Evolutionary conservation across 2,113 vertebrate species (phyloP).

Genomic region (Sarotherodon lohbergeri): DNA sequence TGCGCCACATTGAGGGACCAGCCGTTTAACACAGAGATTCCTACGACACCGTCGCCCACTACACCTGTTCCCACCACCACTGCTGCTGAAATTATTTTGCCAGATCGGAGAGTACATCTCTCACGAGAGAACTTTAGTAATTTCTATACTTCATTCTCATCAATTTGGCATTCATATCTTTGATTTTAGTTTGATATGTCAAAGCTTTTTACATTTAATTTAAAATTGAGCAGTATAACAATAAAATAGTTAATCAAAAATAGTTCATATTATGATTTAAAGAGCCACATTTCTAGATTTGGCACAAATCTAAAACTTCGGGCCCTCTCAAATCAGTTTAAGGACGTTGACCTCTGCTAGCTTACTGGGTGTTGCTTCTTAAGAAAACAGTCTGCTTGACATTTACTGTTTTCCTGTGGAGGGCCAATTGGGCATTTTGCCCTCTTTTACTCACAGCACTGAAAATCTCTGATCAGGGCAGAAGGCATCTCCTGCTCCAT

Average conservation of each 20-base stretch:
- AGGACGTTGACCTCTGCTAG: neutral
- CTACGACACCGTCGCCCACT: conserved; percentile 24
- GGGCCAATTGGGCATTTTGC: neutral
- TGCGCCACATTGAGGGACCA: conserved; percentile 68
- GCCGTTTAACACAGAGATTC: conserved; percentile 33
- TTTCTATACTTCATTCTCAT: neutral
- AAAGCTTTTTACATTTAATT: neutral
- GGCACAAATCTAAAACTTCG: neutral
- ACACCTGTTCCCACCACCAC: neutral
- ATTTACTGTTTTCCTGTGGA: neutral
- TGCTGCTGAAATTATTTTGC: accelerated
- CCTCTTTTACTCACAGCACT: neutral
- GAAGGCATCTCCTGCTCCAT: neutral
- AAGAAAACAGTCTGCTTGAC: neutral
- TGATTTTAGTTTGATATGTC: accelerated
- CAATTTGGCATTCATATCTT: neutral
- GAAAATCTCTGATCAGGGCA: neutral
- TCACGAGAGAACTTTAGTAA: neutral
- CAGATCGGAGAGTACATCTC: accelerated
- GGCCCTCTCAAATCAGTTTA: neutral
- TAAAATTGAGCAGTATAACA: neutral
- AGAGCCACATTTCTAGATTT: neutral
- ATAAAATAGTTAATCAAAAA: neutral
- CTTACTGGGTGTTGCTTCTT: neutral
- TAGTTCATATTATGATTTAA: accelerated